Conservation (phyloP, 2,888 invertebrate species). For the Nezara viridula region DNA sequence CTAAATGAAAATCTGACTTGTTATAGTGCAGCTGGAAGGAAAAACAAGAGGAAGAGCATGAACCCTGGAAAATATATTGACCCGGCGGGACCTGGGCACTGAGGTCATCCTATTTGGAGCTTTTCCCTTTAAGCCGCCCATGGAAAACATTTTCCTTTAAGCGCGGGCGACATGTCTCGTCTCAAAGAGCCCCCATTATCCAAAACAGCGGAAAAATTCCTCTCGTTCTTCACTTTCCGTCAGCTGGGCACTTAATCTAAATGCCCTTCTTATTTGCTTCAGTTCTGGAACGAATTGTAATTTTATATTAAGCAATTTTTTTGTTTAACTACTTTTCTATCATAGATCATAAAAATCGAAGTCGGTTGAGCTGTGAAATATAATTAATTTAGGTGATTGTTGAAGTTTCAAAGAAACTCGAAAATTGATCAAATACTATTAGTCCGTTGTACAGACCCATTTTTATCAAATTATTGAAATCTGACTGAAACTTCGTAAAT, state of each 20-base stretch:
- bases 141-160: constrained; percentile 22
- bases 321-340: no score
- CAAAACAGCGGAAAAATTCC: constrained; percentile 27
- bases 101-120: neutral
- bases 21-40: neutral
- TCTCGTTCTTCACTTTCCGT: neutral
- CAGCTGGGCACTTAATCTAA: neutral
- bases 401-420: no score
- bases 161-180: neutral
- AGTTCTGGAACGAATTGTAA: neutral
- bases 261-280: neutral
- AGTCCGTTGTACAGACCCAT: no score
- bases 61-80: neutral
- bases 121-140: neutral
- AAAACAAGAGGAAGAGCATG: neutral
- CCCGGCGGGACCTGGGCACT: neutral
- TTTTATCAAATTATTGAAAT: no score
- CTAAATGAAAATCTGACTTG: neutral
- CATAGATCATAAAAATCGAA: no score
- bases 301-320: no score
- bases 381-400: no score
- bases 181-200: constrained; percentile 15
- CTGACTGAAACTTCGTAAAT: no score
- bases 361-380: no score
- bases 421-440: no score